A percentile compares a stretch with the other conserved stretches of the same genome.
phyloP scores from a whole-genome alignment of 2,888 invertebrate genomes.

The Ernsta delagoae region DNA sequence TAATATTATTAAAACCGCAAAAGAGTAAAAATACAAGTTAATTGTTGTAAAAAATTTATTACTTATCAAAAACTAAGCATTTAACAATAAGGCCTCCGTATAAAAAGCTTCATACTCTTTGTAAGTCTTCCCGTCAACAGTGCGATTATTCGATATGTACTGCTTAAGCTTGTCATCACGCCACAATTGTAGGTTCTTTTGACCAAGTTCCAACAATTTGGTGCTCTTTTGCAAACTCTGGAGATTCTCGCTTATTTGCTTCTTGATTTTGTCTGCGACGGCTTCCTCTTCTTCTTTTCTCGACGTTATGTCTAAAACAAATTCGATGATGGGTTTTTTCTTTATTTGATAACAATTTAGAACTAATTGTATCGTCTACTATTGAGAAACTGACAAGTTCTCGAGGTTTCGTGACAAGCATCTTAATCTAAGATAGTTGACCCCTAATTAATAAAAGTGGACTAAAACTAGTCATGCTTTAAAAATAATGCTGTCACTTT shows the following conservation, averaged over 20 bases:
- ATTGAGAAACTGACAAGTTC: too few species aligned
- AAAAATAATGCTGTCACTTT: too few species aligned
- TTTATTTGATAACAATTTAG: too few species aligned
- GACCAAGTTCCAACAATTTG: conserved; percentile 57
- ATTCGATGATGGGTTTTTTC: too few species aligned
- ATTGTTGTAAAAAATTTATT: background rate
- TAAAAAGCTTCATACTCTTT: conserved; percentile 62
- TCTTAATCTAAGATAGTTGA: too few species aligned
- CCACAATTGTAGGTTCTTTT: conserved; percentile 66
- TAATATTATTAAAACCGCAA: too few species aligned
- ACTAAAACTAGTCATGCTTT: too few species aligned
- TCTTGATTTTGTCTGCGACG: conserved; percentile 65
- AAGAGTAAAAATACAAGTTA: background rate
- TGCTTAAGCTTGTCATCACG: conserved; percentile 55
- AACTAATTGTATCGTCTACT: too few species aligned
- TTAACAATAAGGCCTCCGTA: conserved; percentile 50
- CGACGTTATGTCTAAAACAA: conserved; percentile 58
- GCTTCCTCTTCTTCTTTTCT: conserved; percentile 56
- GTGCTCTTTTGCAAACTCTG: conserved; percentile 57
- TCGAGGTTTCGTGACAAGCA: too few species aligned
- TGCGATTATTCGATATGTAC: conserved; percentile 58
- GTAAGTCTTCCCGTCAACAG: conserved; percentile 59
- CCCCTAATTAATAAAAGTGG: too few species aligned
- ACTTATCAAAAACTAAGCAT: conserved; percentile 23
- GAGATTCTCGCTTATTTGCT: conserved; percentile 61